Evolutionary conservation across 2,797 vertebrate species (phyloP).

Genomic region (Tauraco hartlaubi): DNA sequence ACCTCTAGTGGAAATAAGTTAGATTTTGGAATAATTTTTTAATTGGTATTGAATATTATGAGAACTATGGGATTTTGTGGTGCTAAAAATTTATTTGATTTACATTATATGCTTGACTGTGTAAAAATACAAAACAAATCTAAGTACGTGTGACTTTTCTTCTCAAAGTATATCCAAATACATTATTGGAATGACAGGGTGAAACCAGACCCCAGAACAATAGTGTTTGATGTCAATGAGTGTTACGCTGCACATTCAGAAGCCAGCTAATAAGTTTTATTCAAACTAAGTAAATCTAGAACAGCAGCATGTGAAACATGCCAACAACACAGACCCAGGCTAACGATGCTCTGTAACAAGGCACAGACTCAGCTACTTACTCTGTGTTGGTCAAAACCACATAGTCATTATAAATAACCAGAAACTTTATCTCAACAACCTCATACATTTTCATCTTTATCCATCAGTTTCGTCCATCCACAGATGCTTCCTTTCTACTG

Average conservation of each 20-base stretch:
- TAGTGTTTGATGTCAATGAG: neutral
- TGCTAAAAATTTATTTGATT: neutral
- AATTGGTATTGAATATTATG: neutral
- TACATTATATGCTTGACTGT: neutral
- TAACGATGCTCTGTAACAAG: neutral
- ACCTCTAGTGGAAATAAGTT: constrained; percentile 56
- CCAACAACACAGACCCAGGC: neutral
- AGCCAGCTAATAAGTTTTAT: neutral
- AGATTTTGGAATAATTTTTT: neutral
- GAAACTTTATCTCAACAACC: neutral
- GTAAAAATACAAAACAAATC: neutral
- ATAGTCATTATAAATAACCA: neutral
- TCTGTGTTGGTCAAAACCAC: neutral
- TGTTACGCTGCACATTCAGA: neutral
- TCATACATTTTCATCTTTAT: neutral
- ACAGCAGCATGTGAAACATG: neutral
- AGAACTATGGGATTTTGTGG: neutral
- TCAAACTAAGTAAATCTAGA: neutral
- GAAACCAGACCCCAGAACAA: neutral
- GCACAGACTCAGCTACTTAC: neutral
- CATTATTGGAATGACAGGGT: neutral
- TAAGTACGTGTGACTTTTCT: neutral
- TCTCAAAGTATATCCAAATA: neutral
- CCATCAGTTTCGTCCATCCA: neutral
- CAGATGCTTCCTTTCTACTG: neutral